Conservation (phyloP, 2,113 vertebrate genomes). For the Gobiocypris rarus region DNA sequence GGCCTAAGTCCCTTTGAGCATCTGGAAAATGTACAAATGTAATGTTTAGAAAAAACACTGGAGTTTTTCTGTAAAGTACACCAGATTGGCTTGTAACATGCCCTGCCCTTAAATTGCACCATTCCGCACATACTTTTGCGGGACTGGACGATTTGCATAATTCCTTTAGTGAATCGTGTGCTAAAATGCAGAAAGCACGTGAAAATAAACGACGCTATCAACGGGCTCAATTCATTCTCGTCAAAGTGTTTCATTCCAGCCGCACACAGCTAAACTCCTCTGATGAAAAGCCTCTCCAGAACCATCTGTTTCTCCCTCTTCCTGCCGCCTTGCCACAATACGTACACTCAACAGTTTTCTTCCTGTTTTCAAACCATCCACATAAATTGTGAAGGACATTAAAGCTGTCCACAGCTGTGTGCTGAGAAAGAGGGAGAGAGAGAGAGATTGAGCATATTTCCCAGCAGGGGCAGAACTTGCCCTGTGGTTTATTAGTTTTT, state of each 20-base stretch:
- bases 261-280: slow-evolving; percentile 54
- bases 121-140: neutral
- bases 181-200: slow-evolving; percentile 5
- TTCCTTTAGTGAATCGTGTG: slow-evolving; percentile 1
- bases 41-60: neutral
- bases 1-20: neutral
- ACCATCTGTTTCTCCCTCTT: slow-evolving; percentile 51
- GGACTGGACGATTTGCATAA: neutral
- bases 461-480: slow-evolving; percentile 64
- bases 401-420: slow-evolving; percentile 76
- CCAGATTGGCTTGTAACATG: neutral
- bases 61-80: neutral
- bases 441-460: slow-evolving; percentile 78
- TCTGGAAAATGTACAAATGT: neutral
- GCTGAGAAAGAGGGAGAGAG: slow-evolving; percentile 62
- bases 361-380: slow-evolving; percentile 71
- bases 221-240: neutral
- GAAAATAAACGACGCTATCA: neutral
- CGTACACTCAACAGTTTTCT: slow-evolving; percentile 78
- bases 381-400: slow-evolving; percentile 80
- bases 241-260: slow-evolving; percentile 12
- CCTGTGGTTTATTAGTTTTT: slow-evolving; percentile 73
- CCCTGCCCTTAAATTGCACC: neutral
- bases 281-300: slow-evolving; percentile 60
- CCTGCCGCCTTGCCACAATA: slow-evolving; percentile 69